These are phyloP conservation scores for Eublepharis macularius DNA, from an alignment of 2,113 vertebrate genomes.

Conservation along the genomic window DNA sequence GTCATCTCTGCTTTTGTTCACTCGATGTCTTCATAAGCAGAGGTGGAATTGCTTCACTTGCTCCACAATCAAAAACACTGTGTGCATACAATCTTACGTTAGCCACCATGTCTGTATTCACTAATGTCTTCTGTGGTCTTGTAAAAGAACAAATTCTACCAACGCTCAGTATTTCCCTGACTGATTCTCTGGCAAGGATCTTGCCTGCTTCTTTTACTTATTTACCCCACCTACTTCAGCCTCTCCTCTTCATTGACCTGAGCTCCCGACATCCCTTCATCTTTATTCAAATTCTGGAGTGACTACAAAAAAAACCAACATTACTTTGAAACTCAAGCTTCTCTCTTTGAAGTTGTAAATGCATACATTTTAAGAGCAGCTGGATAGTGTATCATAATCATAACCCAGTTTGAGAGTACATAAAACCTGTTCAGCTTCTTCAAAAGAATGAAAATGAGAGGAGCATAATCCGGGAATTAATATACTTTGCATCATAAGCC, in stretches of 20 bases:
- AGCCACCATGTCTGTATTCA: neutral
- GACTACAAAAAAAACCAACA: neutral
- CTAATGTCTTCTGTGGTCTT: neutral
- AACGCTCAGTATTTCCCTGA: no score
- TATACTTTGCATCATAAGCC: constrained; percentile 9
- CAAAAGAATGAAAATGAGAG: constrained; percentile 38
- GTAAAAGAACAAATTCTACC: neutral
- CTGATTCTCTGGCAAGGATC: neutral
- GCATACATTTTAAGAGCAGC: constrained; percentile 13
- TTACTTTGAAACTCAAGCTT: constrained; percentile 11
- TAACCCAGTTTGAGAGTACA: constrained; percentile 21
- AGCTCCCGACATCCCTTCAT: neutral
- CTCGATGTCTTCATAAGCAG: neutral
- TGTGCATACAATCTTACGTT: neutral
- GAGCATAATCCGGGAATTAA: constrained; percentile 27
- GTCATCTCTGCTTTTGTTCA: neutral
- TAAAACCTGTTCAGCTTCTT: constrained; percentile 29
- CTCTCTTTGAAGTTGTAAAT: constrained; percentile 28
- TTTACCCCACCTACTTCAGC: neutral
- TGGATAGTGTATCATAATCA: constrained; percentile 11
- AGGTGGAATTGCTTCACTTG: neutral
- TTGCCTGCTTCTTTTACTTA: neutral
- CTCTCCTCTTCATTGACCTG: neutral
- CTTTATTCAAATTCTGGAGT: neutral
- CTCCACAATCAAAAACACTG: neutral